Base-by-base conservation (phyloP, 1,140 invertebrate species). In the Drosophila tsacasi region DNA sequence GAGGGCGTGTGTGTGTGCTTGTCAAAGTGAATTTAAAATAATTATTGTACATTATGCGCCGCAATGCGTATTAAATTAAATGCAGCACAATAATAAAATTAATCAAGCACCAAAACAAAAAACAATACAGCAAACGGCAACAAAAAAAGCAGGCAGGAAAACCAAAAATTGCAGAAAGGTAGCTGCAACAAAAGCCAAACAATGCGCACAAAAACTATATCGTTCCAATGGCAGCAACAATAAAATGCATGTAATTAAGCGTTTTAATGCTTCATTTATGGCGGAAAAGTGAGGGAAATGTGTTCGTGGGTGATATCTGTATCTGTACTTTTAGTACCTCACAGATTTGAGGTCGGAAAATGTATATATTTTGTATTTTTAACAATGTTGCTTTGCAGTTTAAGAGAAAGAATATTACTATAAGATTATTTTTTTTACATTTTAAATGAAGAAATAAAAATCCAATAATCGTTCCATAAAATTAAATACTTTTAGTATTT, bases 1-100 rank as follows among this genome's bases (percentile, higher is more conserved):
- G 32, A 8, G 21, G 21, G 46, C n/a, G 40, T 25, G 35, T 10
- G 54, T 35, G 78, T 30, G 64, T 42, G 78, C 81, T 89, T 91
- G 86, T 91, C 86, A 91, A 91, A 91, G 87, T 86, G 87, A 91
- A 91, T 91, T 91, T 91, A 91, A 91, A 91, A 91, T 91, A 91
- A 91, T 91, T 86, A 90, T 89, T 78, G 81, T 66, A 82, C 73
- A 91, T 86, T 78, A 91, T 91, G 83, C 81, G 77, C 68, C 78
- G 54, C 71, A 77, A 73, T 76, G 79, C 77, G 87, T 91, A 91
- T 91, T 91, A 91, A 91, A 91, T 91, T 90, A 90, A 90, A 90
- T 86, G 86, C 82, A 71, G 57, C 81, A 89, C 75, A 85, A 89
- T 84, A 90, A 91, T 74, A 75, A 89, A 80, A 91, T 87, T 91